Percentiles rank a stretch among this genome's conserved stretches.
Conservation (phyloP, 2,888 invertebrate species). For the Spisula solida region DNA sequence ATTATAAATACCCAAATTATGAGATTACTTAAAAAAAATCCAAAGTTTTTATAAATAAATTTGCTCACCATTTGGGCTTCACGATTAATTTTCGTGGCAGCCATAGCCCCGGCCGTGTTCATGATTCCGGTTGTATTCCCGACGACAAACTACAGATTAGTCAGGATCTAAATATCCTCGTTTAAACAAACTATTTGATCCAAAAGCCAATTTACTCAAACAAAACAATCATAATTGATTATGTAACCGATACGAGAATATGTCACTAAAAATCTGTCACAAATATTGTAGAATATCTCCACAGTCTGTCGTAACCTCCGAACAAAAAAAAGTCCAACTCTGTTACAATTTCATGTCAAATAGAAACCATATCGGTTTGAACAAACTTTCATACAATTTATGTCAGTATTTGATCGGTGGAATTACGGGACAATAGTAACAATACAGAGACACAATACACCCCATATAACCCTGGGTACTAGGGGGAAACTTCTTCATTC, state of each 20-base stretch:
- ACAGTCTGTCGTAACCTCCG: not conserved
- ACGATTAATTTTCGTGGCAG: slow-evolving; percentile 72
- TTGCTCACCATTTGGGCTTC: slow-evolving; percentile 76
- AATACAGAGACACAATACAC: slow-evolving; percentile 41
- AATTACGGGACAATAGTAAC: slow-evolving; percentile 35
- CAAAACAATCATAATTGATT: slow-evolving; percentile 11
- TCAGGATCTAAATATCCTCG: slow-evolving; percentile 1
- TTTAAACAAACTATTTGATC: not conserved
- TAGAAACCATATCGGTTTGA: slow-evolving; percentile 33
- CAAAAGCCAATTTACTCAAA: not conserved
- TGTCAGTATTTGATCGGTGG: not conserved
- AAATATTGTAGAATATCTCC: not conserved
- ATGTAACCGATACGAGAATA: not conserved
- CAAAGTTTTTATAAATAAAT: not conserved
- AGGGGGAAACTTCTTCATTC: slow-evolving; percentile 42
- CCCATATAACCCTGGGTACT: slow-evolving; percentile 41
- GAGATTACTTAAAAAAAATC: not conserved
- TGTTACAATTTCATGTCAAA: slow-evolving; percentile 23
- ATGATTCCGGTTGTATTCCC: not conserved
- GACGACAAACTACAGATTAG: not conserved
- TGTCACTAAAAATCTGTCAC: slow-evolving; percentile 23
- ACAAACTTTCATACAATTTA: not conserved
- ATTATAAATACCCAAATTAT: not conserved
- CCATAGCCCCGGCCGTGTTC: slow-evolving; percentile 48
- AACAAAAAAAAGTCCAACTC: not conserved